phyloP scores from a whole-genome alignment of 2,797 vertebrate species.

The Crenichthys baileyi region DNA sequence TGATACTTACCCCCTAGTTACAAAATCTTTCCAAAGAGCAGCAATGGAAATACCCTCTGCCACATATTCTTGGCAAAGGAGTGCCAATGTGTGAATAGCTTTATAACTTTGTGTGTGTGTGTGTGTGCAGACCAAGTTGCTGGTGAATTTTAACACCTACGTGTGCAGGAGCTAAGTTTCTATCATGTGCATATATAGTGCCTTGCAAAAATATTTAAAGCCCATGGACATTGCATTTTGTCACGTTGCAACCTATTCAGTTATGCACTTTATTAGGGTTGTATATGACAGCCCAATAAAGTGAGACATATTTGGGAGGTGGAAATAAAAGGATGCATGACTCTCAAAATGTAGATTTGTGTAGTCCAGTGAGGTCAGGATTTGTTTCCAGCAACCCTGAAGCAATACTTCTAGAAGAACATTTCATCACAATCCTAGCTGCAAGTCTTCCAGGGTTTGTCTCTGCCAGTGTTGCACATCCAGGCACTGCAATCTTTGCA shows the following conservation, averaged over 20 bases:
- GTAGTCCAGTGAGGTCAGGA: background rate
- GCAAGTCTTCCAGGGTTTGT: background rate
- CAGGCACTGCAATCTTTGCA: background rate
- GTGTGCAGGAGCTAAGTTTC: conserved; percentile 13
- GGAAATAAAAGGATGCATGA: background rate
- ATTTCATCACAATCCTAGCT: background rate
- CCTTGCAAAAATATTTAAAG: background rate
- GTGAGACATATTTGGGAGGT: background rate
- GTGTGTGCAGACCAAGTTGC: conserved; percentile 4
- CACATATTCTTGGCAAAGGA: conserved; percentile 15
- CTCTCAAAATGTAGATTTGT: background rate
- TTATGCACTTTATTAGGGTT: too few relatives aligned
- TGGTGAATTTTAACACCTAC: conserved; percentile 42
- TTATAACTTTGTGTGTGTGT: too few relatives aligned
- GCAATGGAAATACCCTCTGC: conserved; percentile 49
- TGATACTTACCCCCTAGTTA: conserved; percentile 29
- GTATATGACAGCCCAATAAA: background rate
- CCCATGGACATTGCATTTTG: background rate
- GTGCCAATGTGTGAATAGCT: conserved; percentile 1
- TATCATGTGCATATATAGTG: background rate
- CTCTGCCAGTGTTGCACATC: background rate
- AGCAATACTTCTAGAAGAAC: background rate
- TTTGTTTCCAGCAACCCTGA: background rate
- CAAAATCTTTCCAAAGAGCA: conserved; percentile 31
- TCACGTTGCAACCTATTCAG: background rate